A percentile compares a stretch with the other conserved stretches of the same genome.
Evolutionary conservation across 1,140 invertebrate genomes (phyloP).

Genomic region (Eurosta solidaginis): DNA sequence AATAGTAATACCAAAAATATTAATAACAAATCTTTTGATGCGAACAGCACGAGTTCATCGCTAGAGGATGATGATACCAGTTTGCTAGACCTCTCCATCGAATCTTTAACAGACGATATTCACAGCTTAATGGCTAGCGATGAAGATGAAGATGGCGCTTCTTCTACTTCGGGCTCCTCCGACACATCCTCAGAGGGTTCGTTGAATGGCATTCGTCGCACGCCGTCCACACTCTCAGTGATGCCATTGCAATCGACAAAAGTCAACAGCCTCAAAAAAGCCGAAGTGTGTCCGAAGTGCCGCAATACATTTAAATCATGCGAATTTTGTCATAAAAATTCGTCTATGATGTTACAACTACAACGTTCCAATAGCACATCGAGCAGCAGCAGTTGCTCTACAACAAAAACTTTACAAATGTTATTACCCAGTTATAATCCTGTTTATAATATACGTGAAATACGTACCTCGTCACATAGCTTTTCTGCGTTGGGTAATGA

Average conservation of each 20-base stretch:
- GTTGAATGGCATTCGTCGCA: conserved; percentile 36
- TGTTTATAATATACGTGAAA: conserved; percentile 58
- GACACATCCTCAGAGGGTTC: conserved; percentile 53
- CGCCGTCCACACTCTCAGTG: conserved; percentile 31
- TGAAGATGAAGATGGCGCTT: conserved; percentile 46
- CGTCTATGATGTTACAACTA: conserved; percentile 25
- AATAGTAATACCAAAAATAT: neutral
- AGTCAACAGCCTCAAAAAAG: neutral
- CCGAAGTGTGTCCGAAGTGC: conserved; percentile 35
- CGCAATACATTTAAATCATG: conserved; percentile 40
- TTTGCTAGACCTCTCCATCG: conserved; percentile 50
- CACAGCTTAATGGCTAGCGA: conserved; percentile 44
- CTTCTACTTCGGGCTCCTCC: conserved; percentile 42
- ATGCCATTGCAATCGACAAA: neutral
- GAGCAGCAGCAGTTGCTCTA: conserved; percentile 18
- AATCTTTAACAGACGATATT: conserved; percentile 52
- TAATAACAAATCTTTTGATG: conserved; percentile 32
- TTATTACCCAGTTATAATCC: conserved; percentile 49
- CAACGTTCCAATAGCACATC: neutral
- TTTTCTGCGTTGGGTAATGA: conserved; percentile 58
- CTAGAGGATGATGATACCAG: conserved; percentile 44
- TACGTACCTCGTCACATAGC: conserved; percentile 52
- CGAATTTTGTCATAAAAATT: conserved; percentile 44
- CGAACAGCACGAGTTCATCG: conserved; percentile 29
- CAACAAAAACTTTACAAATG: neutral